Base-by-base conservation (phyloP, 2,797 vertebrate genomes). In the Syngnathus rostellatus region DNA sequence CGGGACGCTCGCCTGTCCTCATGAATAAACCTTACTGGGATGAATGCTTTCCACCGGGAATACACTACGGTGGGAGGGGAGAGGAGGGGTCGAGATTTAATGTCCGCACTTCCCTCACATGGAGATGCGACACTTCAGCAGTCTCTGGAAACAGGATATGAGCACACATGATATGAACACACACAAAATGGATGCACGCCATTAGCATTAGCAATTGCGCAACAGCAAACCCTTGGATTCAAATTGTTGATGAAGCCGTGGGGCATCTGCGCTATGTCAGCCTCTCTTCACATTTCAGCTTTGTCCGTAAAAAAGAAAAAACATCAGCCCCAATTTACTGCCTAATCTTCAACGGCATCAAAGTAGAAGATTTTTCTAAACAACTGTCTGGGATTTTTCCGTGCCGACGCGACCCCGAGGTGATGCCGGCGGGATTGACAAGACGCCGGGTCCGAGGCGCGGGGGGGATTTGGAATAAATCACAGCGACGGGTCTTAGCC, bases 381-480 rank as follows among this genome's bases (percentile, higher is more conserved):
- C 88, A 89, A 89, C 86, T 85, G 79, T 88, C 86, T 84, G 60
- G 61, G 72, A 72, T 81, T 80, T 87, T 87, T 87, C 85, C 82
- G 75, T 71, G 78, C 81, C 80, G 72, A 89, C 78, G 86, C 72
- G 85, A 90, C 88, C 88, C 86, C 51, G 65, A 84, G 87, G 88
- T 89, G 88, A 81, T 81, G 84, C 87, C 79, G 59, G 41, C 68
- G 80, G 88, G 84, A 87, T 85, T 86, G 89, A 89, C 86, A 90
- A 85, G 77, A 71, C 72, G 64, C 75, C 69, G 83, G 86, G 81
- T 68, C 75, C 16, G 31, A 21, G 62, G 58, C 14, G 1, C 4
- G 17, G 21, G 23, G 46, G 9, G 76, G 76, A 80, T 86, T 81
- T 75, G 81, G 84, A 88, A 90, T 90, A 88, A 89, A 90, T 90